A percentile compares a stretch with the other conserved stretches of the same genome.
Evolutionary conservation across 2,888 invertebrate genomes (phyloP).

Genomic region (Chalcosyrphus nemorum): DNA sequence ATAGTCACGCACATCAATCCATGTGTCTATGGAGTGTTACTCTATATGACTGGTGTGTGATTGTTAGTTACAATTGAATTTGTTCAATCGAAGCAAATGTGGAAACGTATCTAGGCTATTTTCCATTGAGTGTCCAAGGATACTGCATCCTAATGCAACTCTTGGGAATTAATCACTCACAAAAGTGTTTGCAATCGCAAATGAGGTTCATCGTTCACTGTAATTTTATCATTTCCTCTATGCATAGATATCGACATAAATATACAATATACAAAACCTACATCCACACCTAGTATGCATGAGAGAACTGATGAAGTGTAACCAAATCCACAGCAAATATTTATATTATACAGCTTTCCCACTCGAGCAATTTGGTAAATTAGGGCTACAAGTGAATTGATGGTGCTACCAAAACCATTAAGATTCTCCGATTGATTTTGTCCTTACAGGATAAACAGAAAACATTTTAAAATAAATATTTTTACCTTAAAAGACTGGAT

Average conservation of each 20-base stretch:
- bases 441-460: not conserved
- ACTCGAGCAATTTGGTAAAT: constrained; percentile 12
- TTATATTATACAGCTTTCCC: not conserved
- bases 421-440: not conserved
- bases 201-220: constrained; percentile 12
- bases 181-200: constrained; percentile 23
- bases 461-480: not conserved
- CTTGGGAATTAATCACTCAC: constrained; percentile 40
- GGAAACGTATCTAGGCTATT: constrained; percentile 1
- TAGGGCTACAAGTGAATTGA: not conserved
- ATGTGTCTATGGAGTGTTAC: not conserved
- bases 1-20: not conserved
- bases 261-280: not conserved
- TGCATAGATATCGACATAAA: not conserved
- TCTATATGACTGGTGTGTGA: not conserved
- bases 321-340: not conserved
- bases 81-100: constrained; percentile 4
- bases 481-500: constrained; percentile 46
- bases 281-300: not conserved
- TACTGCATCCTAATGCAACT: constrained; percentile 2
- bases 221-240: constrained; percentile 2
- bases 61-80: constrained; percentile 8
- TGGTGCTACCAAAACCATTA: not conserved
- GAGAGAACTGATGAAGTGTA: not conserved
- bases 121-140: not conserved